Evolutionary conservation across 2,888 invertebrate species (phyloP), one percentile per base, ranked within the genome.

Genomic region (Odontocerum albicorne): DNA sequence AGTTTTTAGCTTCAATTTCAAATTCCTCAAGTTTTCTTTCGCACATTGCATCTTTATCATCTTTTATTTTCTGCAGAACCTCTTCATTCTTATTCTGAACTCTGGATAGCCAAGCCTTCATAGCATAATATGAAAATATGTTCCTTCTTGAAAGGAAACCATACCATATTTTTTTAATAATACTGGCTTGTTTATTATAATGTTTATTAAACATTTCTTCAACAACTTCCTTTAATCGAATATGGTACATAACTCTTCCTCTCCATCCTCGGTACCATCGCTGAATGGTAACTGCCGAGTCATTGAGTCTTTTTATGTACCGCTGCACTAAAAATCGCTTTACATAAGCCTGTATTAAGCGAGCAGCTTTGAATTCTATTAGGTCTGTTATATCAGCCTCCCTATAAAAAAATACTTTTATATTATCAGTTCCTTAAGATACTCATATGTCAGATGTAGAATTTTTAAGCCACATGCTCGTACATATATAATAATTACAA

Each of bases 81-180:
- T 43, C 36, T 2, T 22, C 45, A 27, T 52, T 59, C 31, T 39
- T 49, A 2, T 27, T 33, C 15, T 49, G 19, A 13, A 61, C 47
- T 12, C 38, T 45, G 13, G 21, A 36, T 8, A 57, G 31, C 57
- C 61, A 59, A 4, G 20, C 15, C 33, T 57, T 54, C 15, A 60
- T 45, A 4, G 49, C 45, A n/a, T 47, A 46, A 20, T 55, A 60
- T 21, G 47, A 43, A 39, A 57, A 60, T 31, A 61, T 20, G 7
- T 52, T 54, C 6, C 46, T 39, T 10, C 61, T 50, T 4, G 57
- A 55, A 10, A 44, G 54, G 61, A 67, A 67, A 10, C 72, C 73
- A 52, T 65, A 65, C 68, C 69, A 72, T 6, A 56, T 31, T 16
- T 70, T 66, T 62, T 73, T 71, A 43, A 73, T 70, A 58, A 54